These are phyloP conservation scores for Drosophila kurseongensis DNA, from an alignment of 1,140 invertebrate species.

Conservation along the genomic window DNA sequence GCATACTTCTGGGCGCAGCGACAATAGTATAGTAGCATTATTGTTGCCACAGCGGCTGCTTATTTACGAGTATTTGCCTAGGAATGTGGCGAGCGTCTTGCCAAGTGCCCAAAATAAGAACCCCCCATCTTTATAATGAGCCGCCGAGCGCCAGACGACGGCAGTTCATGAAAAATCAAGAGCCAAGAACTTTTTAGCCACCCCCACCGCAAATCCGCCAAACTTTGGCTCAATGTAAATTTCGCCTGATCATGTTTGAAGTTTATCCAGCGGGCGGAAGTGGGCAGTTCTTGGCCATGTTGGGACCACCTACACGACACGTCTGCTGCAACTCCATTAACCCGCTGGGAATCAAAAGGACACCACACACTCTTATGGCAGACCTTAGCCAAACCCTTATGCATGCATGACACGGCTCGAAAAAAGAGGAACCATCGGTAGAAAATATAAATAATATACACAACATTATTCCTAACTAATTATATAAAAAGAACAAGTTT, in stretches of 20 bases:
- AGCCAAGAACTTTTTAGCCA: constrained; percentile 62
- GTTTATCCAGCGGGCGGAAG: constrained; percentile 28
- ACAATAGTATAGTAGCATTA: constrained; percentile 42
- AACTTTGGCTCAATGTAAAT: constrained; percentile 52
- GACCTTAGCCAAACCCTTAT: not conserved
- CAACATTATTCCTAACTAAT: too few relatives aligned
- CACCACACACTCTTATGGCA: constrained; percentile 33
- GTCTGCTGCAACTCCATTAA: constrained; percentile 53
- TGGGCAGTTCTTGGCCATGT: constrained; percentile 9
- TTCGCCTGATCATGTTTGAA: constrained; percentile 49
- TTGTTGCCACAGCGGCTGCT: constrained; percentile 44
- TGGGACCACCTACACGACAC: constrained; percentile 41
- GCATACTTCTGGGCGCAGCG: constrained; percentile 59
- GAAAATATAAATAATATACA: not conserved
- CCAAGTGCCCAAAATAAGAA: constrained; percentile 52
- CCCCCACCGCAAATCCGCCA: constrained; percentile 21
- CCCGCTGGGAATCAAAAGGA: constrained; percentile 35
- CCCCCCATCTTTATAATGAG: constrained; percentile 64
- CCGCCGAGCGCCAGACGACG: constrained; percentile 58
- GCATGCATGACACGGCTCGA: not conserved
- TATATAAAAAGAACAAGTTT: too few relatives aligned
- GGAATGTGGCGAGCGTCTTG: constrained; percentile 72
- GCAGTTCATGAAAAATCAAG: constrained; percentile 76
- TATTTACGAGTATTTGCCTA: constrained; percentile 77
- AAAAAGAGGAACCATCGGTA: not conserved